Evolutionary conservation across 2,113 vertebrate genomes (phyloP), one percentile per base, ranked within the genome.

Genomic region (Mola mola): DNA sequence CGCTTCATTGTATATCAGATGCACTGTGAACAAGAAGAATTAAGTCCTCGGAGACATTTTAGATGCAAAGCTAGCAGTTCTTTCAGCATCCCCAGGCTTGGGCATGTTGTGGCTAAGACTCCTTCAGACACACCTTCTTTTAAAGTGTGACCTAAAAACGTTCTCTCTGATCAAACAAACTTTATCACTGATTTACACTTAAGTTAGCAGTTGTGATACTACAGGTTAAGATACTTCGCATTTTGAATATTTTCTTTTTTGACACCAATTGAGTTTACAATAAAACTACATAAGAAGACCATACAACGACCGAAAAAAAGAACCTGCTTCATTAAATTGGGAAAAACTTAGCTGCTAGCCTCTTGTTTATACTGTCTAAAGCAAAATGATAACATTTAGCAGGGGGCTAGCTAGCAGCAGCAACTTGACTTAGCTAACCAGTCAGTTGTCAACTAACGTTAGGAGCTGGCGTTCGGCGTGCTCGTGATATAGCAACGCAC

Each of bases 1-100:
- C 46, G 70, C 72, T 38, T 72, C 74, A 78, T 83, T 89, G 81
- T 87, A 11, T 41, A 13, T 60, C 26, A 51, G 74, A 69, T 59
- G 59, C 52, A 65, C 65, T 72, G 49, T 16, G 31, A 43, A 62
- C 73, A 47, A 57, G 52, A 33, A 48, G 53, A 60, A 82, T 71
- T 21, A 73, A 78, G 72, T 83, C 56, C 41, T 69, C 4, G 11
- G 34, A 48, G 43, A 52, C 69, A 78, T 37, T 66, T 37, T 31
- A 25, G 47, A 82, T 61, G 24, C 44, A 58, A 70, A 52, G 64
- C 68, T 78, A 72, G 64, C 72, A 81, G 46, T 55, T 75, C 43
- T 51, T 67, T 50, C 58, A 53, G 26, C 53, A 9, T 17, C 21
- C 58, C 61, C 47, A 56, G 42, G 59, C 47, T 16, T 43, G 2